Conservation (phyloP, 2,888 invertebrate species). For the Metallyticus violacea region DNA sequence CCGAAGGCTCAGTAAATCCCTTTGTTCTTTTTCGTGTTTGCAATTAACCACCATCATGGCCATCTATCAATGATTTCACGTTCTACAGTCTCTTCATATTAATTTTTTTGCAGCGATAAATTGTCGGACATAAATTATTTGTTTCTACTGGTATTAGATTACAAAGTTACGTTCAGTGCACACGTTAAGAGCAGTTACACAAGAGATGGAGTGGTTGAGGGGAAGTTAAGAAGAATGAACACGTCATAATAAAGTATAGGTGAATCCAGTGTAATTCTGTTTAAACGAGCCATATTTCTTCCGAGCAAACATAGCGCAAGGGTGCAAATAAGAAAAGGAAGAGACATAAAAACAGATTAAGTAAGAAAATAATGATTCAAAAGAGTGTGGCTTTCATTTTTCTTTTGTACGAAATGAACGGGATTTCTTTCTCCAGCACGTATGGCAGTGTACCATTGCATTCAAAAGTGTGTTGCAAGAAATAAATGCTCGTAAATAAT, state of each 20-base stretch:
- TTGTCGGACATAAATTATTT: too few species aligned
- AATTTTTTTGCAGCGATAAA: too few species aligned
- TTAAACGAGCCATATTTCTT: constrained; percentile 26
- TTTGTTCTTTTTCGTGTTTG: too few species aligned
- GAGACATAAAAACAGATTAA: not conserved
- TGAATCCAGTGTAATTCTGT: constrained; percentile 25
- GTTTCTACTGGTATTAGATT: too few species aligned
- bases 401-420: not conserved
- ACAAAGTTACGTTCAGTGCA: not conserved
- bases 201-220: not conserved
- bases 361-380: not conserved
- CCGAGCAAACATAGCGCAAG: not conserved
- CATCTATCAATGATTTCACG: too few species aligned
- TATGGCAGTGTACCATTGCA: not conserved
- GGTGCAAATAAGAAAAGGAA: not conserved
- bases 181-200: not conserved
- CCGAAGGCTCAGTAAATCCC: too few species aligned
- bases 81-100: too few species aligned
- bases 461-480: not conserved
- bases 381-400: not conserved
- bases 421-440: not conserved
- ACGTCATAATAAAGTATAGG: constrained; percentile 29
- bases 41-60: too few species aligned
- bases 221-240: not conserved
- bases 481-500: not conserved